phyloP scores from a whole-genome alignment of 2,113 vertebrate species.

The Dipodomys spectabilis region DNA sequence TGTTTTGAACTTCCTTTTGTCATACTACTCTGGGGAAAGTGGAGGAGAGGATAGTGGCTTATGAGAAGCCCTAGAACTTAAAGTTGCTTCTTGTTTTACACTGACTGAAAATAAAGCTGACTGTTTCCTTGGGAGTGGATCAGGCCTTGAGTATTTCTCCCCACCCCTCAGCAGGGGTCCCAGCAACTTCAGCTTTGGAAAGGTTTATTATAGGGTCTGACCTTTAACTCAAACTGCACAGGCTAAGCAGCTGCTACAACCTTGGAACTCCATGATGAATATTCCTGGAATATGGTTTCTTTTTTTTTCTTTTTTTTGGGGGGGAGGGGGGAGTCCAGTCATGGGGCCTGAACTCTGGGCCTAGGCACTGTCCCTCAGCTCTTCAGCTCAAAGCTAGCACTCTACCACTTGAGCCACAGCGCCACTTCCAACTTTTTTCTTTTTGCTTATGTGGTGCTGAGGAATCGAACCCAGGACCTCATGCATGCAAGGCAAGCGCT shows the following conservation, averaged over 20 bases:
- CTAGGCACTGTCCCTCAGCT: no score
- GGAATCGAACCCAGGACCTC: no score
- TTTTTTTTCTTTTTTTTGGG: no score
- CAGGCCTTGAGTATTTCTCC: slow-evolving; percentile 2
- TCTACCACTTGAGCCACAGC: no score
- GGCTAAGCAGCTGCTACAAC: not conserved
- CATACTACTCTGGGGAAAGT: not conserved
- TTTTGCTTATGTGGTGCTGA: no score
- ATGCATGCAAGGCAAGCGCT: no score
- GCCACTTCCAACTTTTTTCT: no score
- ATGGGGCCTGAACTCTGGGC: no score
- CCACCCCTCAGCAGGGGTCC: not conserved
- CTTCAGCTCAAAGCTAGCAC: no score
- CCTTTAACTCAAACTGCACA: slow-evolving; percentile 61
- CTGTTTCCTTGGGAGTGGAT: not conserved
- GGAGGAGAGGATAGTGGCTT: not conserved
- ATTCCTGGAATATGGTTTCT: not conserved
- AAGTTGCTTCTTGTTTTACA: slow-evolving; percentile 13
- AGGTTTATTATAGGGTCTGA: slow-evolving; percentile 70
- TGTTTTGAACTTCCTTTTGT: slow-evolving; percentile 6
- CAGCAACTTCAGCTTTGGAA: slow-evolving; percentile 53
- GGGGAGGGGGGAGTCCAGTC: no score
- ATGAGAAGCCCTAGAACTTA: not conserved
- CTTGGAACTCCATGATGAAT: slow-evolving; percentile 52
- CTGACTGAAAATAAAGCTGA: slow-evolving; percentile 17